Base-by-base conservation (phyloP, 2,888 invertebrate species). In the Encarsia formosa region DNA sequence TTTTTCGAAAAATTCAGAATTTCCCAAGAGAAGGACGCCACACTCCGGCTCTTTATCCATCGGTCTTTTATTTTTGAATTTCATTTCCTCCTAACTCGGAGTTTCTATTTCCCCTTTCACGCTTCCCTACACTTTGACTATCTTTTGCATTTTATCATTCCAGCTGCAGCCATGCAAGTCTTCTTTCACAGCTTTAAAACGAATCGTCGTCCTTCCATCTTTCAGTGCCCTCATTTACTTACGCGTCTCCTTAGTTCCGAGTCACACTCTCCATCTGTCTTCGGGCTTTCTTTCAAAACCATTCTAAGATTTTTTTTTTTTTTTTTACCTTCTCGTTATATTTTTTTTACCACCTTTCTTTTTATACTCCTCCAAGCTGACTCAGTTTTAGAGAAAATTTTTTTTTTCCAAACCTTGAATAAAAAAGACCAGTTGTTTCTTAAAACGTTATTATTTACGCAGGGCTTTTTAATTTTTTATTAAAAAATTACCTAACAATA, bases 221-320 rank as follows among this genome's bases (percentile, higher is more conserved):
- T 20, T 20, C 37, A 37, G 20, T 37, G 16, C 20, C 6, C 22
- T 11, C 37, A 18, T 20, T 18, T 18, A 20, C 20, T 37, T 37
- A 20, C 37, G 13, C 18, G 6, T 5, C 11, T 20, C 11, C 9
- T 18, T n/a, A 9, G 15, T 13, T 37, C n/a, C 15, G 19, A 20
- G 5, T 39, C 24, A 6, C 11, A 6, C 26, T n/a, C 26, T 39
- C 24, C 26, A 13, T 42, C 31, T 31, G 20, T 42, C 31, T 31
- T 19, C 20, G 16, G 19, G 41, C 16, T 41, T 29, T 29, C 31
- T 29, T 42, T 42, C n/a, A n/a, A 42, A 42, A 29, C 20, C 42
- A 42, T 29, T 42, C n/a, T n/a, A n/a, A n/a, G n/a, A n/a, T n/a
- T n/a, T n/a, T n/a, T n/a, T n/a, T n/a, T n/a, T n/a, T n/a, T n/a